Percentiles rank a stretch among this genome's conserved stretches.
Evolutionary conservation across 2,888 invertebrate species (phyloP).

Genomic region (Drosophila neonasuta): DNA sequence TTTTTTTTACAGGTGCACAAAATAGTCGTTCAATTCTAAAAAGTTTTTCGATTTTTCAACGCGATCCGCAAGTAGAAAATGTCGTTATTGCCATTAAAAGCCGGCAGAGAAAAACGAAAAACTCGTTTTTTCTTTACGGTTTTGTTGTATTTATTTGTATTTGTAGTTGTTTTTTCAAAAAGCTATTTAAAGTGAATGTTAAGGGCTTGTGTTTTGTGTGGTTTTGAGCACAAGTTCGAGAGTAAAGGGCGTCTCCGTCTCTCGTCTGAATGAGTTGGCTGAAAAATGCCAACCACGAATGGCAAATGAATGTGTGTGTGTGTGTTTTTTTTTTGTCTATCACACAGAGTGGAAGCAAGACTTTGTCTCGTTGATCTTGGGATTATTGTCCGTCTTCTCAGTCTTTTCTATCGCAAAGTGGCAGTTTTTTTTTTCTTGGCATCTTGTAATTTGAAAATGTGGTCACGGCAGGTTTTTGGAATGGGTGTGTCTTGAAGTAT

Average conservation of each 20-base stretch:
- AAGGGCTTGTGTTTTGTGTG: constrained; percentile 62
- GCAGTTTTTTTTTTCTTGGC: constrained; percentile 30
- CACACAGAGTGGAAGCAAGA: not conserved
- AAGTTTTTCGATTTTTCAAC: constrained; percentile 36
- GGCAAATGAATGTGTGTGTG: constrained; percentile 5
- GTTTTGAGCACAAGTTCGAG: constrained; percentile 30
- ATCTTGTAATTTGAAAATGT: constrained; percentile 54
- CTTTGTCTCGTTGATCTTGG: constrained; percentile 29
- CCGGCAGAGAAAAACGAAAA: constrained; percentile 60
- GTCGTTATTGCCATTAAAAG: constrained; percentile 69
- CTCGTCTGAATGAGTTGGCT: constrained; percentile 40
- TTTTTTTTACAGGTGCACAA: constrained; percentile 29
- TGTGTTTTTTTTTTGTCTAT: constrained; percentile 6
- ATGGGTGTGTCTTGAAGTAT: constrained; percentile 44
- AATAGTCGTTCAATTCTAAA: constrained; percentile 28
- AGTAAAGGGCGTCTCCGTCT: constrained; percentile 42
- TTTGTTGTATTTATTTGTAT: not conserved
- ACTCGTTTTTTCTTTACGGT: constrained; percentile 56
- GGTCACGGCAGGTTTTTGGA: constrained; percentile 37
- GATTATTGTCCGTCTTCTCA: constrained; percentile 6
- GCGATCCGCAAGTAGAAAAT: constrained; percentile 49
- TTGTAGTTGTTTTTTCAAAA: constrained; percentile 30
- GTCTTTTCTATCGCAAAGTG: not conserved
- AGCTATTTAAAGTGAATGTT: constrained; percentile 73
- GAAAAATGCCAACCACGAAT: constrained; percentile 34